A percentile compares a stretch with the other conserved stretches of the same genome.
Conservation (phyloP, 2,797 vertebrate genomes). For the Enteromius thamalakanensis region DNA sequence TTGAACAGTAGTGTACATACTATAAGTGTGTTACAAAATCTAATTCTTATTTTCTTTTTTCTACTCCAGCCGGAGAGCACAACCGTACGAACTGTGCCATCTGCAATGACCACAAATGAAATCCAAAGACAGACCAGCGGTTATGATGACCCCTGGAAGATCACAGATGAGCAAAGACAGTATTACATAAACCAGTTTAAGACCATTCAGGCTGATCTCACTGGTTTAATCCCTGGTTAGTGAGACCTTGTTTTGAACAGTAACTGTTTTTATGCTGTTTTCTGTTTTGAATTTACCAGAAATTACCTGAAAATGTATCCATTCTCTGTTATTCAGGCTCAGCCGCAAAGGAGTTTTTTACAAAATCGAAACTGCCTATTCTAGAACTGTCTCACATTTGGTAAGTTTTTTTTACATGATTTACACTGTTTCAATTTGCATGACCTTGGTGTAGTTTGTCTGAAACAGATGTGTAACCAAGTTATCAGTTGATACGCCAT, state of each 20-base stretch:
- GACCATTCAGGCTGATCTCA: constrained; percentile 97
- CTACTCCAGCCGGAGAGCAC: constrained; percentile 85
- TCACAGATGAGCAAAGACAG: constrained; percentile 98
- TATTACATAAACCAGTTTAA: constrained; percentile 99
- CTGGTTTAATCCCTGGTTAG: constrained; percentile 97
- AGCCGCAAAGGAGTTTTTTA: constrained; percentile 99
- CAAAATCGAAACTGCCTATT: constrained; percentile 98
- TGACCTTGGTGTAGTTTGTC: constrained; percentile 35
- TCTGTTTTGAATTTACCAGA: not conserved
- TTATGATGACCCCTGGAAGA: constrained; percentile 99
- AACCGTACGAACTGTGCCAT: constrained; percentile 91
- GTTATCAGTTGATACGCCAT: constrained; percentile 9
- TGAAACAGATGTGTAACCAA: constrained; percentile 22
- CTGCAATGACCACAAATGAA: constrained; percentile 90
- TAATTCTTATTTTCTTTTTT: constrained; percentile 56
- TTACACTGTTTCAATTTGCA: constrained; percentile 16
- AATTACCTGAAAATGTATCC: not conserved
- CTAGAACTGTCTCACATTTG: constrained; percentile 99
- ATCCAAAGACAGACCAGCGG: constrained; percentile 97
- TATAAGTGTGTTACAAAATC: not conserved
- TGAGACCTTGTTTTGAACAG: constrained; percentile 4
- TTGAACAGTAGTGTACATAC: not conserved
- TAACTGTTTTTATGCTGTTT: not conserved
- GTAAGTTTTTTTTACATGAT: constrained; percentile 78
- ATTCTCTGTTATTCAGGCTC: constrained; percentile 83